Evolutionary conservation across 2,888 invertebrate species (phyloP).

Genomic region (Ferdinandea cuprea): DNA sequence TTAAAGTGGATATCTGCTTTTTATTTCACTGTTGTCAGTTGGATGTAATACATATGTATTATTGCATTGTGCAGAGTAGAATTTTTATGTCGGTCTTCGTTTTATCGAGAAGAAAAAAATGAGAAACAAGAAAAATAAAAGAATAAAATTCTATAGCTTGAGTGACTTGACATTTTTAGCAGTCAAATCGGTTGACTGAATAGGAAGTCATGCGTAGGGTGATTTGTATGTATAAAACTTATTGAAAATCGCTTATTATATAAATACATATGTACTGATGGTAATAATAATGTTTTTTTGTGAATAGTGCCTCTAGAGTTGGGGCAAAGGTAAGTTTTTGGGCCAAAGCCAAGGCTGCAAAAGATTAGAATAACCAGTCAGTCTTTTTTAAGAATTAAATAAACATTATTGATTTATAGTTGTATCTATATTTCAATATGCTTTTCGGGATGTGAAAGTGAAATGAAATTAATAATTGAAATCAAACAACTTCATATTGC

Average conservation of each 20-base stretch:
- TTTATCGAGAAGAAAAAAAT: background rate
- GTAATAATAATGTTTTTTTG: no score
- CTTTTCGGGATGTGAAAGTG: no score
- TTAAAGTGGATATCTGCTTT: background rate
- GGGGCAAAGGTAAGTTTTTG: no score
- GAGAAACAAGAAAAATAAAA: background rate
- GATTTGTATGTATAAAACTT: background rate
- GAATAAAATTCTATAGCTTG: background rate
- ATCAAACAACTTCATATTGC: no score
- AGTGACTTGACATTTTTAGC: background rate
- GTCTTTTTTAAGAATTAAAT: no score
- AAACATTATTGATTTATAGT: no score
- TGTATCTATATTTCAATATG: no score
- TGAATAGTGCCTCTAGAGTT: no score
- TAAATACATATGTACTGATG: no score
- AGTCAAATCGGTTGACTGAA: background rate
- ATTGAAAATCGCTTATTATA: background rate
- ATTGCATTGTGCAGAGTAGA: background rate
- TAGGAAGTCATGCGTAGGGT: background rate
- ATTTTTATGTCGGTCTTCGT: background rate
- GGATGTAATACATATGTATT: background rate
- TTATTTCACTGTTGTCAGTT: slow-evolving; percentile 3
- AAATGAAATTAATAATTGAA: no score
- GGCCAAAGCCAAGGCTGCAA: no score
- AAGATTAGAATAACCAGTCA: no score